A percentile compares a stretch with the other conserved stretches of the same genome.
Evolutionary conservation across 2,113 vertebrate genomes (phyloP).

Genomic region (Poecile atricapillus): DNA sequence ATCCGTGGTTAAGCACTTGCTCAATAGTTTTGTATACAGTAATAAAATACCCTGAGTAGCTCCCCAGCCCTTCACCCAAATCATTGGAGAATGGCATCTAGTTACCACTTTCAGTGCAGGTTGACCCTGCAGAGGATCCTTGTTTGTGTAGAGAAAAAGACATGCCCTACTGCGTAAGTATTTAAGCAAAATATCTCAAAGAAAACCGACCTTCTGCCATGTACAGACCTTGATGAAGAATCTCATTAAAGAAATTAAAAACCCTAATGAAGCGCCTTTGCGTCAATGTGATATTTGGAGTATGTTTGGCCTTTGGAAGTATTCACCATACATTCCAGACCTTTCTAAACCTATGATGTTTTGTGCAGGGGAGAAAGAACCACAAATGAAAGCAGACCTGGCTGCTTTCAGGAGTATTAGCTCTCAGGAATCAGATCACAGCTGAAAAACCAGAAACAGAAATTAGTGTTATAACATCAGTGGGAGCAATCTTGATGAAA

Average conservation of each 20-base stretch:
- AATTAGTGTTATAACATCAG: not conserved
- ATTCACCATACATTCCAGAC: not conserved
- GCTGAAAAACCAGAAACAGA: not conserved
- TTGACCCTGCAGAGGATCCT: not conserved
- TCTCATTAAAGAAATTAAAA: not conserved
- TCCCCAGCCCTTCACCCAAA: not conserved
- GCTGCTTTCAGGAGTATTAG: not conserved
- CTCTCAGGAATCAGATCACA: not conserved
- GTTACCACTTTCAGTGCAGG: not conserved
- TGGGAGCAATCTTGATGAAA: not conserved
- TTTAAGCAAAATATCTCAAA: not conserved
- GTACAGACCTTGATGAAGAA: not conserved
- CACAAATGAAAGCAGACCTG: not conserved
- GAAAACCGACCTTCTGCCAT: not conserved
- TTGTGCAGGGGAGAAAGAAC: not conserved
- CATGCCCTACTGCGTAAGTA: fast-evolving
- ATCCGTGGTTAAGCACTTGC: not conserved
- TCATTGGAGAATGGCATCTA: not conserved
- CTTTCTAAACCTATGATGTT: not conserved
- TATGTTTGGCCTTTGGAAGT: not conserved
- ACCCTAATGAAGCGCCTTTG: not conserved
- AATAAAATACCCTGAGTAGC: not conserved
- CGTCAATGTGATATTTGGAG: not conserved
- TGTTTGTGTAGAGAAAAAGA: not conserved
- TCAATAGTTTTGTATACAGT: not conserved